Conservation (phyloP, 1,140 invertebrate genomes). For the fruit fly (Drosophila melanogaster) region Release_6_plus_ISO1_MT NT_033777.3:29015001-29015500, state of each 20-base stretch:
- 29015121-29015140: slow-evolving; percentile 8
- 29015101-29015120: neutral
- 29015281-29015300: slow-evolving; percentile 54
- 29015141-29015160: neutral
- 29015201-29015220: slow-evolving; percentile 17
- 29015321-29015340: slow-evolving; percentile 27
- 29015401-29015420: slow-evolving; percentile 6
- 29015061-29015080: slow-evolving; percentile 52
- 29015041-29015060: slow-evolving; percentile 59
- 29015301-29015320: slow-evolving; percentile 48
- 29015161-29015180: slow-evolving; percentile 24
- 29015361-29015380: slow-evolving; percentile 34
- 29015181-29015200: slow-evolving; percentile 44
- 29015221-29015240: slow-evolving; percentile 36
- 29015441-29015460: neutral
- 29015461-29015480: neutral
- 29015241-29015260: slow-evolving; percentile 51
- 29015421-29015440: slow-evolving; percentile 8
- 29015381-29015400: slow-evolving; percentile 35
- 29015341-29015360: slow-evolving; percentile 16
- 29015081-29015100: slow-evolving; percentile 3
- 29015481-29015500: neutral
- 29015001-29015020: slow-evolving; percentile 75
- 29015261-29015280: slow-evolving; percentile 43
- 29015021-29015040: slow-evolving; percentile 62